phyloP scores from a whole-genome alignment of 2,797 vertebrate genomes.

The Myotis daubentonii region DNA sequence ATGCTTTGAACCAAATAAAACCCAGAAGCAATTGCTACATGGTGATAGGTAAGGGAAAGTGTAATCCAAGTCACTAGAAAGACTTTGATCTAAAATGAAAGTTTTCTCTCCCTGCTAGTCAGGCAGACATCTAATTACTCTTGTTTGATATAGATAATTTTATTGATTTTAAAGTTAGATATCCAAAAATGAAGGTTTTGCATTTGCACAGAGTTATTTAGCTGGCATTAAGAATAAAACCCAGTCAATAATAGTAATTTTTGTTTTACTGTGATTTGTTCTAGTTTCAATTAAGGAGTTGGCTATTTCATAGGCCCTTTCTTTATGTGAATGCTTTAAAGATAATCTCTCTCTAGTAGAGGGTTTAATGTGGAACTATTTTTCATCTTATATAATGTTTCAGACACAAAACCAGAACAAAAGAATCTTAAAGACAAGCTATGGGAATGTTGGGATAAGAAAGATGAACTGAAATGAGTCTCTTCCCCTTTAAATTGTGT shows the following conservation, averaged over 20 bases:
- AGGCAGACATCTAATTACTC: conserved; percentile 88
- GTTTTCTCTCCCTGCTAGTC: conserved; percentile 85
- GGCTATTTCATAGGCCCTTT: conserved; percentile 74
- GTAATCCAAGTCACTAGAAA: conserved; percentile 83
- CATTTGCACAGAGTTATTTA: conserved; percentile 85
- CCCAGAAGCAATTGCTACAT: conserved; percentile 83
- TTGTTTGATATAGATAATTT: conserved; percentile 85
- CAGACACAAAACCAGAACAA: conserved; percentile 30
- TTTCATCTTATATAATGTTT: not conserved
- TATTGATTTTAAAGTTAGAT: conserved; percentile 87
- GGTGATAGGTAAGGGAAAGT: conserved; percentile 82
- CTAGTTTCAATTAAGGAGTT: conserved; percentile 74
- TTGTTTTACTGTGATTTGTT: conserved; percentile 82
- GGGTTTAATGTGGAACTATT: conserved; percentile 53
- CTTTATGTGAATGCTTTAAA: conserved; percentile 71
- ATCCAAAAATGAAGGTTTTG: conserved; percentile 86
- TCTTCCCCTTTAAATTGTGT: not conserved
- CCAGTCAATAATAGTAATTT: conserved; percentile 81
- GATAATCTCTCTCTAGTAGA: not conserved
- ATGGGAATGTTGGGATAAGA: not conserved
- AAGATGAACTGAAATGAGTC: not conserved
- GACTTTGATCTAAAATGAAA: conserved; percentile 87
- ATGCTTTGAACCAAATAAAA: conserved; percentile 83
- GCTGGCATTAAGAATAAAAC: conserved; percentile 84
- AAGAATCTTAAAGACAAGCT: not conserved